phyloP scores from a whole-genome alignment of 1,140 invertebrate species.

The Apolygus lucorum region DNA sequence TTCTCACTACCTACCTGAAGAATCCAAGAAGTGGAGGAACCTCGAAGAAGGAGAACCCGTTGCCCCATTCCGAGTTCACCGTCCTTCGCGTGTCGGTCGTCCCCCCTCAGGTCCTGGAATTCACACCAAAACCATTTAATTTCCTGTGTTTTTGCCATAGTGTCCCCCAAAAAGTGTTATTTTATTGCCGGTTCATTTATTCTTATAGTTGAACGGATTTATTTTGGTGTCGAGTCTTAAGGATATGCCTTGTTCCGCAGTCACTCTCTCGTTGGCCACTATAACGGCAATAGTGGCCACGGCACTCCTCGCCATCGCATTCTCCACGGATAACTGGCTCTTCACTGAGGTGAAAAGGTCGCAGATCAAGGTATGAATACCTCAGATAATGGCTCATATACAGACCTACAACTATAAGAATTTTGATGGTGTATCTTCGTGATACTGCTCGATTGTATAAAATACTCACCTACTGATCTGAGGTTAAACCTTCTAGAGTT shows the following conservation, averaged over 20 bases:
- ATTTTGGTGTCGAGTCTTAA: not conserved
- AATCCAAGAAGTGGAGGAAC: not conserved
- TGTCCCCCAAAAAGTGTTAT: too few relatives aligned
- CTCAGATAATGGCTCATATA: too few relatives aligned
- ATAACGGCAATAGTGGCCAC: constrained; percentile 87
- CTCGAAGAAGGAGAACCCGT: constrained; percentile 9
- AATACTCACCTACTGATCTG: too few relatives aligned
- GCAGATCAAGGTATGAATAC: constrained; percentile 69
- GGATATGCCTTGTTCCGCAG: constrained; percentile 84
- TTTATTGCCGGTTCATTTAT: not conserved
- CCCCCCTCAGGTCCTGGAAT: not conserved
- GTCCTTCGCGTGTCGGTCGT: not conserved
- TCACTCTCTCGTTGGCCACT: constrained; percentile 86
- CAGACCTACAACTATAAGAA: too few relatives aligned
- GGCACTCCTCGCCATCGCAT: constrained; percentile 81
- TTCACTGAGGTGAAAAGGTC: constrained; percentile 81
- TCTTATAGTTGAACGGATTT: not conserved
- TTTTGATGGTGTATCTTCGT: too few relatives aligned
- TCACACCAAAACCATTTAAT: not conserved
- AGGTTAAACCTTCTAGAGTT: too few relatives aligned
- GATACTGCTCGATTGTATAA: too few relatives aligned
- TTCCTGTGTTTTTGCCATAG: not conserved
- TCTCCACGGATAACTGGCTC: constrained; percentile 92
- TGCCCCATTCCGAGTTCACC: not conserved
- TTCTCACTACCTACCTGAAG: too few relatives aligned